phyloP scores from a whole-genome alignment of 2,113 vertebrate species.

The Micronycteris hirsuta region DNA sequence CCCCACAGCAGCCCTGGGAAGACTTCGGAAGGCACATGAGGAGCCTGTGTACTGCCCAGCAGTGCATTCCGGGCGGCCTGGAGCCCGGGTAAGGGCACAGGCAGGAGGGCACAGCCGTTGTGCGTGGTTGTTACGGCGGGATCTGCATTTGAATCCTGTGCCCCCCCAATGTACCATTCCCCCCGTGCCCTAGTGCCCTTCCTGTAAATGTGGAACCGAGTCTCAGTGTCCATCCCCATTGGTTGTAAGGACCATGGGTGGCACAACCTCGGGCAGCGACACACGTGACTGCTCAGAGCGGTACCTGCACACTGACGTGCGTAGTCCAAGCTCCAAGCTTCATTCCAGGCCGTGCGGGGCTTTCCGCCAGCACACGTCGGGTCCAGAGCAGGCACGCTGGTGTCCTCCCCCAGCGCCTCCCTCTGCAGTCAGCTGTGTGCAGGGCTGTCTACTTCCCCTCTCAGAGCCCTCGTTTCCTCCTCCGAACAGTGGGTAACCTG shows the following conservation, averaged over 20 bases:
- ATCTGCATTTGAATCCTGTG: not conserved
- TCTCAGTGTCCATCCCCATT: fast-evolving
- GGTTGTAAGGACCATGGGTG: not conserved
- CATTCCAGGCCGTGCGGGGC: not conserved
- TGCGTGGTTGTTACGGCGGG: fast-evolving
- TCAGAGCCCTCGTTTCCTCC: not conserved
- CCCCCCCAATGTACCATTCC: not conserved
- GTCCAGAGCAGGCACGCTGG: fast-evolving
- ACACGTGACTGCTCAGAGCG: fast-evolving
- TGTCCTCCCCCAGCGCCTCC: not conserved
- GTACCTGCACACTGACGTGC: no score
- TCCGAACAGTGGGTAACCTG: fast-evolving
- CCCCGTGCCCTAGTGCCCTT: not conserved
- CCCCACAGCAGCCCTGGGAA: not conserved
- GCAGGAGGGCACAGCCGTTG: not conserved
- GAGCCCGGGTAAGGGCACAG: not conserved
- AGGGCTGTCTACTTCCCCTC: not conserved
- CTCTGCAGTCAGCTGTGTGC: not conserved
- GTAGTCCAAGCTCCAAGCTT: not conserved
- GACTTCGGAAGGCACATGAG: not conserved
- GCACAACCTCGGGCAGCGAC: not conserved
- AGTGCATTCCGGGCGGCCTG: not conserved
- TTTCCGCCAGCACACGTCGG: not conserved
- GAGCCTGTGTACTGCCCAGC: not conserved
- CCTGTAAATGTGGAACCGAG: not conserved